These are phyloP conservation scores for Acanthis flammea DNA, from an alignment of 2,797 vertebrate species.

Conservation along the genomic window DNA sequence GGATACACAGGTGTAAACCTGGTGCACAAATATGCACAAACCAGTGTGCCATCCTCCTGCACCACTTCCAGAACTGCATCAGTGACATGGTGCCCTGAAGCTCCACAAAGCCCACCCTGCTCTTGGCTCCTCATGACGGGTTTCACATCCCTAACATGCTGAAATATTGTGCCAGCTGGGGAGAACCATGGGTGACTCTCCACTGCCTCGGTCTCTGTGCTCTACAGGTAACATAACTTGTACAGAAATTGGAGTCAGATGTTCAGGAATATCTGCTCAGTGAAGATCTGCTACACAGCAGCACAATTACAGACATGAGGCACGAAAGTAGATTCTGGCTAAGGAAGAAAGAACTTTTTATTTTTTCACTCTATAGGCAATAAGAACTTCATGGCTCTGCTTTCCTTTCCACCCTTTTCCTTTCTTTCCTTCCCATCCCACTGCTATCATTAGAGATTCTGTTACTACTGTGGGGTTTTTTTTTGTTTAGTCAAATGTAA, in stretches of 20 bases:
- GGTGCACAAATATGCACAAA: not conserved
- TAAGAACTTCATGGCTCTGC: not conserved
- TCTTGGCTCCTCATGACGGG: not conserved
- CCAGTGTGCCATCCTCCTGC: fast-evolving
- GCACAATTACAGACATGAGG: not conserved
- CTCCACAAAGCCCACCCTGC: not conserved
- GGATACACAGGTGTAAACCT: not conserved
- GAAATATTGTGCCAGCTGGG: not conserved
- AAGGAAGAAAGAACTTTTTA: not conserved
- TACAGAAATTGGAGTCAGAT: not conserved
- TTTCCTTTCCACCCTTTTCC: not conserved
- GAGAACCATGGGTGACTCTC: not conserved
- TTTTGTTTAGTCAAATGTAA: not conserved
- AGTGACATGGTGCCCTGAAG: not conserved
- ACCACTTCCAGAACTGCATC: not conserved
- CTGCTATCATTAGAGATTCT: not conserved
- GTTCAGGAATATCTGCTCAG: not conserved
- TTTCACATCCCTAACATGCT: not conserved
- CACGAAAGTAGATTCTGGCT: not conserved
- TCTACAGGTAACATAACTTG: not conserved
- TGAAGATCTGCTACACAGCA: not conserved
- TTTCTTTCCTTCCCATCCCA: not conserved
- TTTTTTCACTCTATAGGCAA: not conserved
- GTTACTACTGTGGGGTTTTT: not conserved
- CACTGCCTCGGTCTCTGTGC: not conserved